These are phyloP conservation scores for Punctoribates punctum DNA, from an alignment of 2,888 invertebrate genomes.

Conservation along the genomic window DNA sequence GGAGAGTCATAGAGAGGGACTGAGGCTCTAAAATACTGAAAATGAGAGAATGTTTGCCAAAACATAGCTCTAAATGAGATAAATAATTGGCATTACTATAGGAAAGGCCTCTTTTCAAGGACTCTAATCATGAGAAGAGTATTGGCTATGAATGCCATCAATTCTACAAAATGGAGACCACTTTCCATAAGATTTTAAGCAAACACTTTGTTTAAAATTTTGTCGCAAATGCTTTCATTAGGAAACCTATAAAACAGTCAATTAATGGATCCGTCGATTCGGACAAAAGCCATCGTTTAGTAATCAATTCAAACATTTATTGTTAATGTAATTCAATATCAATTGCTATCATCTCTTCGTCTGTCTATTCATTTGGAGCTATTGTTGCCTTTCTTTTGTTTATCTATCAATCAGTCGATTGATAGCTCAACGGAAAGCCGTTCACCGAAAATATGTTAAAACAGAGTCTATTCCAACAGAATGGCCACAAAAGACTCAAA, in stretches of 20 bases:
- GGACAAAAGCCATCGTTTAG: background rate
- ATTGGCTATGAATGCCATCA: constrained; percentile 22
- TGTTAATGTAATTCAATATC: background rate
- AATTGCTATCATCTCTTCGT: background rate
- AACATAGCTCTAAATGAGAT: constrained; percentile 22
- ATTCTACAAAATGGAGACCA: constrained; percentile 19
- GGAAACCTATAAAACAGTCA: background rate
- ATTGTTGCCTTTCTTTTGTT: background rate
- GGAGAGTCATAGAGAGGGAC: background rate
- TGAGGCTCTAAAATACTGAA: background rate
- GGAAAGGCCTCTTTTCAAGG: constrained; percentile 24
- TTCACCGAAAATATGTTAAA: background rate
- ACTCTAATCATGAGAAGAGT: constrained; percentile 2
- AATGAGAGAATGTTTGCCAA: constrained; percentile 19
- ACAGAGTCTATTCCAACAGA: background rate
- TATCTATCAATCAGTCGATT: constrained; percentile 3
- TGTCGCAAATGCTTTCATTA: background rate
- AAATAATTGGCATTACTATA: constrained; percentile 25
- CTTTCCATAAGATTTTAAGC: background rate
- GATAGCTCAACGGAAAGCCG: background rate
- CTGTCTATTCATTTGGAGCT: background rate
- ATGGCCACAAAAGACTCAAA: background rate
- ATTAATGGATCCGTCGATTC: background rate
- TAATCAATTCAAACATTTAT: background rate
- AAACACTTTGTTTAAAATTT: background rate